Percentiles rank a stretch among this genome's conserved stretches.
Conservation (phyloP, 2,888 invertebrate species). For the Oasisia sp. region DNA sequence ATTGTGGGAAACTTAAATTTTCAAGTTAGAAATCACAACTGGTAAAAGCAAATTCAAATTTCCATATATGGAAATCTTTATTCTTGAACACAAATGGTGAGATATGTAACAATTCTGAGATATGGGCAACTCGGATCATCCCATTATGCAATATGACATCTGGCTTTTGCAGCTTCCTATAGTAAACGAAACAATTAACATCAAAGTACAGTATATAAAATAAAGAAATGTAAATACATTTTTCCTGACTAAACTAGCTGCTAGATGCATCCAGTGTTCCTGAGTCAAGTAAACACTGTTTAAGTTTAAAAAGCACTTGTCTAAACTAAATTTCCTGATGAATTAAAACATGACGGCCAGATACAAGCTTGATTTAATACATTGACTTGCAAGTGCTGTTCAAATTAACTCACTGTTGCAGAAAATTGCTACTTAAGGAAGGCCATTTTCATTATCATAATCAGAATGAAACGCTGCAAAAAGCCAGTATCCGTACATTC, state of each 20-base stretch:
- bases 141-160: slow-evolving; percentile 6
- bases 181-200: background rate
- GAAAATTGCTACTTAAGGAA: background rate
- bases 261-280: background rate
- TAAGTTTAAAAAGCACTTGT: too few relatives aligned
- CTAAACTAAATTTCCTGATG: background rate
- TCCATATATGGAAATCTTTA: slow-evolving; percentile 10
- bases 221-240: background rate
- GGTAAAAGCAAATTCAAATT: background rate
- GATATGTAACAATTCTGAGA: slow-evolving; percentile 6
- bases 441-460: background rate
- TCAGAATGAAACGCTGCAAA: background rate
- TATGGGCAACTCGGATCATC: background rate
- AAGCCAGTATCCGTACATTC: slow-evolving; percentile 4
- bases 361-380: background rate
- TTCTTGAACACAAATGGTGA: slow-evolving; percentile 6
- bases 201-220: background rate
- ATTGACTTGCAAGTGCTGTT: background rate
- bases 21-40: background rate
- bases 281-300: background rate
- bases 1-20: background rate
- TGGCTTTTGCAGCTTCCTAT: slow-evolving; percentile 5
- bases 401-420: background rate
- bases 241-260: background rate
- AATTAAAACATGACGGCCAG: background rate